Conservation (phyloP, 1,140 invertebrate species). For the Formica selysi region DNA sequence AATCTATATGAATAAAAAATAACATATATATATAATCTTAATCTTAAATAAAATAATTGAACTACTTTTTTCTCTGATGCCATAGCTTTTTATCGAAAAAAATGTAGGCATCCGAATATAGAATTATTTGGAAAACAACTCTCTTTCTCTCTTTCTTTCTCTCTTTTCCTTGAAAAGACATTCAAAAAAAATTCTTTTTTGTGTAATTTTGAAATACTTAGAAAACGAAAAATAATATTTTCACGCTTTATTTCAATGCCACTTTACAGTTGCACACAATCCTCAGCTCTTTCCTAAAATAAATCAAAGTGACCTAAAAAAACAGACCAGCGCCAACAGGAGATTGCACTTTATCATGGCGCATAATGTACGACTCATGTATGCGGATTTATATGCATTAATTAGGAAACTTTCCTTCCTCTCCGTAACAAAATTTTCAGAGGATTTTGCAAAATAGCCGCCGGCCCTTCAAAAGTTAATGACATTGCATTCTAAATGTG, state of each 20-base stretch:
- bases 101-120: neutral
- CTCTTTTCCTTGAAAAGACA: neutral
- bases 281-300: neutral
- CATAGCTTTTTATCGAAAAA: neutral
- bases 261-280: neutral
- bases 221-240: neutral
- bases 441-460: neutral
- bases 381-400: neutral
- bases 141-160: too few species aligned
- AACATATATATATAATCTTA: neutral
- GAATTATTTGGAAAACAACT: neutral
- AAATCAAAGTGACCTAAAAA: constrained; percentile 3
- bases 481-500: constrained; percentile 8
- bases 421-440: constrained; percentile 2
- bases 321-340: neutral
- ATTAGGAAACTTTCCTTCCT: constrained; percentile 37
- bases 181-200: neutral
- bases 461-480: constrained; percentile 6
- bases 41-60: neutral
- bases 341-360: neutral
- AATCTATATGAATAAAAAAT: too few species aligned
- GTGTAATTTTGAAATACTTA: neutral
- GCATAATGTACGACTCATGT: neutral
- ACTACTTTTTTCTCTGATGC: neutral
- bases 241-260: neutral